Conservation (phyloP, 1,140 invertebrate genomes). For the Fragariocoptes setiger region DNA sequence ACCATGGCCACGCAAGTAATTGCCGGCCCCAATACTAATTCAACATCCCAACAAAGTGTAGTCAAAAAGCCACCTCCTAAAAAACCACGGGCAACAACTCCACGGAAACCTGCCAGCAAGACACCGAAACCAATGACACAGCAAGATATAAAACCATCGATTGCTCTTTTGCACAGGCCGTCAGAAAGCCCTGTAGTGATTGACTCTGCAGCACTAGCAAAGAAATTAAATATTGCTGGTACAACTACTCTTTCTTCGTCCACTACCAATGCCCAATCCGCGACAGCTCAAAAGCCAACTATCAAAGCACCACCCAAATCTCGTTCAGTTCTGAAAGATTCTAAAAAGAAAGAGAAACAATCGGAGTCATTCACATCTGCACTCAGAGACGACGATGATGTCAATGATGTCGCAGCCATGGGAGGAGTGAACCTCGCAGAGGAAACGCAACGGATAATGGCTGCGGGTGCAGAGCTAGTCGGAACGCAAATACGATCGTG, state of each 20-base stretch:
- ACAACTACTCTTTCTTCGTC: constrained; percentile 10
- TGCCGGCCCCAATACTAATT: neutral
- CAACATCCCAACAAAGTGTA: neutral
- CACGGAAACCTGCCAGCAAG: neutral
- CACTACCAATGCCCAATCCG: constrained; percentile 7
- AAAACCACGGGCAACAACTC: neutral
- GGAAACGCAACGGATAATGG: constrained; percentile 73
- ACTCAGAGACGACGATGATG: constrained; percentile 51
- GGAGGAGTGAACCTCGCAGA: constrained; percentile 91
- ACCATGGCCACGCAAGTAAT: neutral
- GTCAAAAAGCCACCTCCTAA: constrained; percentile 2
- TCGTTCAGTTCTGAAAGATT: constrained; percentile 20
- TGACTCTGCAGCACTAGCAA: constrained; percentile 5
- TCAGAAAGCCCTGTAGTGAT: too few relatives aligned
- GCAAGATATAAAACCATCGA: constrained; percentile 3
- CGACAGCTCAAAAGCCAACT: constrained; percentile 6
- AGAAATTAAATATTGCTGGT: constrained; percentile 7
- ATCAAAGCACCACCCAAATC: constrained; percentile 14
- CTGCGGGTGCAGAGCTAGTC: constrained; percentile 60
- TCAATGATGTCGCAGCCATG: constrained; percentile 96
- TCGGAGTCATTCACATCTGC: constrained; percentile 4
- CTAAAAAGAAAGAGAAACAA: constrained; percentile 21
- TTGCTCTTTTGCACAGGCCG: neutral
- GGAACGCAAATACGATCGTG: constrained; percentile 79
- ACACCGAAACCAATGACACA: constrained; percentile 1